These are phyloP conservation scores for Epinotia nisella DNA, from an alignment of 2,888 invertebrate genomes.

Conservation along the genomic window DNA sequence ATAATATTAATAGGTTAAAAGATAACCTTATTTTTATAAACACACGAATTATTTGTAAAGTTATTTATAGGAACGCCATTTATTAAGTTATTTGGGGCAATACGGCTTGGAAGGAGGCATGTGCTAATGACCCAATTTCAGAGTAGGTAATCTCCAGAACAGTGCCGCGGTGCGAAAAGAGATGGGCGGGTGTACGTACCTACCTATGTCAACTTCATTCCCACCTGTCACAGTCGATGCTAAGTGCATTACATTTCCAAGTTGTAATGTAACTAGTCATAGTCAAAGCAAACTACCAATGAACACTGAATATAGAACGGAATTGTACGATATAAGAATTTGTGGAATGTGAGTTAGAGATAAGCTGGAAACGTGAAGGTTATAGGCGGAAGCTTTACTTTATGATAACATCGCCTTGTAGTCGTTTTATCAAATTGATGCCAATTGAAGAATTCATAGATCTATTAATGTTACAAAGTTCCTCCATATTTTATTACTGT, in stretches of 20 bases:
- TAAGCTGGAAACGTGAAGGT: slow-evolving; percentile 49
- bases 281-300: slow-evolving; percentile 17
- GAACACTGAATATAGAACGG: slow-evolving; percentile 21
- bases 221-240: slow-evolving; percentile 23
- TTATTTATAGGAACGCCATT: slow-evolving; percentile 8
- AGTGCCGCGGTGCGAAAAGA: slow-evolving; percentile 7
- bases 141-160: slow-evolving; percentile 24
- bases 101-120: slow-evolving; percentile 14
- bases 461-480: slow-evolving; percentile 36
- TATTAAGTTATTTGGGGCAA: slow-evolving; percentile 7
- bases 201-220: neutral
- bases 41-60: neutral
- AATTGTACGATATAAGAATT: slow-evolving; percentile 53
- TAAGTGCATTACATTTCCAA: slow-evolving; percentile 13
- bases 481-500: slow-evolving; percentile 31
- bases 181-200: neutral
- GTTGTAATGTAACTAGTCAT: slow-evolving; percentile 13
- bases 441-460: slow-evolving; percentile 36
- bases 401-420: slow-evolving; percentile 38
- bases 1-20: neutral
- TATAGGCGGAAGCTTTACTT: slow-evolving; percentile 35
- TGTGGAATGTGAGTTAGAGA: slow-evolving; percentile 65
- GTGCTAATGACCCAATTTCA: slow-evolving; percentile 37
- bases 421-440: slow-evolving; percentile 36
- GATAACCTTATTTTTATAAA: neutral